Base-by-base conservation (phyloP, 2,113 vertebrate species). In the Poeciliopsis turrubarensis region DNA sequence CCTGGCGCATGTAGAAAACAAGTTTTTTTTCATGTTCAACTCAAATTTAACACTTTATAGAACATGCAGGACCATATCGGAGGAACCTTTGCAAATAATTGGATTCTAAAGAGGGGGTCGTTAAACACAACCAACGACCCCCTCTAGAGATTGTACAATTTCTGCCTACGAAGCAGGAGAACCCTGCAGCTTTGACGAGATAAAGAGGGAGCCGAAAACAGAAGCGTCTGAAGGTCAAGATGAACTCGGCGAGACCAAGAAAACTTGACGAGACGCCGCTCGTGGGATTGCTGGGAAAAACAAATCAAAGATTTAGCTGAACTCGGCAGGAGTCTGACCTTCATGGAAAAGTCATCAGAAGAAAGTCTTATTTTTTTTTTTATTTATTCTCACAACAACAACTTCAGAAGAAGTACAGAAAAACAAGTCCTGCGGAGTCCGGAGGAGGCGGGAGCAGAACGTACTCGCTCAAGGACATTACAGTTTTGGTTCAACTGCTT, bases 271-370 rank as follows among this genome's bases (percentile, higher is more conserved):
- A 15, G 25, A 67, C 15, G 25, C n/a, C 27, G 65, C 65, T 67
- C 65, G n/a, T 10, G 32, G 63, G 61, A 32, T 34, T 65, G 19
- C 30, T 13, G 63, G 27, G 15, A 62, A 30, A 62, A 30, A 29
- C 11, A 65, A 12, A 25, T 65, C 64, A n/a, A 25, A n/a, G 34
- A 65, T 39, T 39, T 37, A 39, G 25, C 64, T 65, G 64, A 65
- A 65, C 34, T 5, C 64, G 37, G 34, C 34, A 65, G 64, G 64
- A 65, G 37, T 65, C 15, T 65, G 64, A 65, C 64, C 64, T 65
- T 39, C 34, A 65, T n/a, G 22, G 32, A 37, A 37, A 65, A 37
- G 63, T 65, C 32, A 37, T 37, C 17, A 37, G 13, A 34, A 65
- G 22, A 65, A 37, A 57, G n/a, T 57, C 22, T 57, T 8, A 10